Evolutionary conservation across 2,797 vertebrate genomes (phyloP).

Genomic region (Epinephelus coioides): DNA sequence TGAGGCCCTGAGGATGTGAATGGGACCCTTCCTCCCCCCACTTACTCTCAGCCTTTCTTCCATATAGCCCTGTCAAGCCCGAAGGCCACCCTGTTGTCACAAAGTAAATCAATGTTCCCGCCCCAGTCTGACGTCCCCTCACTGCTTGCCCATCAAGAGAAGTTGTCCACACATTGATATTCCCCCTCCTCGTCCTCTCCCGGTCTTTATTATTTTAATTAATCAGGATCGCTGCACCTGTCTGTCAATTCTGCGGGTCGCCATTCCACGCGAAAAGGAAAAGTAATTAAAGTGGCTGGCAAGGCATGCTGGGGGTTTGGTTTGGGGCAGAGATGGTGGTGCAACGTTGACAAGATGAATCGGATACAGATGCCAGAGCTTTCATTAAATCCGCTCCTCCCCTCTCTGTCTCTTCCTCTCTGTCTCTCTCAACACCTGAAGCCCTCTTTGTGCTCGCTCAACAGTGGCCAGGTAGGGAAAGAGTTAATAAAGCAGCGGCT

Average conservation of each 20-base stretch:
- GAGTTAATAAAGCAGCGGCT: slow-evolving; percentile 71
- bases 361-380: slow-evolving; percentile 79
- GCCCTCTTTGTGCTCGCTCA: slow-evolving; percentile 66
- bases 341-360: slow-evolving; percentile 83
- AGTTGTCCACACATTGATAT: slow-evolving; percentile 71
- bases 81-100: slow-evolving; percentile 78
- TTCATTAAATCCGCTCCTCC: slow-evolving; percentile 78
- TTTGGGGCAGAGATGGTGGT: slow-evolving; percentile 77
- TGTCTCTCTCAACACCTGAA: slow-evolving; percentile 70
- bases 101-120: slow-evolving; percentile 77
- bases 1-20: slow-evolving; percentile 64
- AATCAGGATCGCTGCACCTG: slow-evolving; percentile 85
- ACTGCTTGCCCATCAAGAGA: slow-evolving; percentile 68
- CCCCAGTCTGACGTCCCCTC: slow-evolving; percentile 63
- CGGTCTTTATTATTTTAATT: slow-evolving; percentile 86
- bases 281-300: slow-evolving; percentile 86
- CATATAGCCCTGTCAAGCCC: slow-evolving; percentile 60
- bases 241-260: slow-evolving; percentile 81
- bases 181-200: slow-evolving; percentile 57
- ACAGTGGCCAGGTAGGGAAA: slow-evolving; percentile 71
- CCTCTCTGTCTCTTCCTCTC: slow-evolving; percentile 11
- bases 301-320: slow-evolving; percentile 81
- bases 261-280: slow-evolving; percentile 68
- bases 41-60: slow-evolving; percentile 43
- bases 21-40: slow-evolving; percentile 36